phyloP scores from a whole-genome alignment of 2,113 vertebrate species.

The Cebus imitator region DNA sequence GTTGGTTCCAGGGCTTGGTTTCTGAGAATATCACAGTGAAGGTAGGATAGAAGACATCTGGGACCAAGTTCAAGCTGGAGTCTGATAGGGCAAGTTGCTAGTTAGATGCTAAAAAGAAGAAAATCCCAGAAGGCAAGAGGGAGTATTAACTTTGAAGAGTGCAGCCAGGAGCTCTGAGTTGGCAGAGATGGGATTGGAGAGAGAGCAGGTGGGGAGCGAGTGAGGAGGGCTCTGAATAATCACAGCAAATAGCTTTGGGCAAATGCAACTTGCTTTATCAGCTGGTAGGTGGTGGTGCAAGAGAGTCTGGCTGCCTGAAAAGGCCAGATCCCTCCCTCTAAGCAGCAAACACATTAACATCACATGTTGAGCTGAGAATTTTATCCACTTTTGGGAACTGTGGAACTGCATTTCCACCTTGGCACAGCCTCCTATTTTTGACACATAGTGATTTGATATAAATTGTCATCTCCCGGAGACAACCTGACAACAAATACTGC shows the following conservation, averaged over 20 bases:
- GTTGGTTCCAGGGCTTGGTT: not conserved
- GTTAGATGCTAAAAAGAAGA: conserved; percentile 7
- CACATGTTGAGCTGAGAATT: not conserved
- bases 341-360: not conserved
- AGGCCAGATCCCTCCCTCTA: not conserved
- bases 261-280: not conserved
- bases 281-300: not conserved
- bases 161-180: not conserved
- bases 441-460: conserved; percentile 53
- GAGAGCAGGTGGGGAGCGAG: not conserved
- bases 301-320: not conserved
- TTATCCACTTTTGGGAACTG: conserved; percentile 14
- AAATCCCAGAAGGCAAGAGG: conserved; percentile 7
- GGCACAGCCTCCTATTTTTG: conserved; percentile 48
- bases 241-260: conserved; percentile 16
- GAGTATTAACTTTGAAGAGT: not conserved
- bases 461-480: conserved; percentile 68
- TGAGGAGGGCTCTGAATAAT: not conserved
- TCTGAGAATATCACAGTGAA: not conserved
- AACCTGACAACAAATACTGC: conserved; percentile 57
- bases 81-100: not conserved
- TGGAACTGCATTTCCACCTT: conserved; percentile 23
- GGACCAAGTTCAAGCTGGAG: conserved; percentile 8
- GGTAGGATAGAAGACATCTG: not conserved
- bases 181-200: not conserved